A percentile compares a stretch with the other conserved stretches of the same genome.
phyloP scores from a whole-genome alignment of 1,140 invertebrate genomes.

The Phortica variegata region DNA sequence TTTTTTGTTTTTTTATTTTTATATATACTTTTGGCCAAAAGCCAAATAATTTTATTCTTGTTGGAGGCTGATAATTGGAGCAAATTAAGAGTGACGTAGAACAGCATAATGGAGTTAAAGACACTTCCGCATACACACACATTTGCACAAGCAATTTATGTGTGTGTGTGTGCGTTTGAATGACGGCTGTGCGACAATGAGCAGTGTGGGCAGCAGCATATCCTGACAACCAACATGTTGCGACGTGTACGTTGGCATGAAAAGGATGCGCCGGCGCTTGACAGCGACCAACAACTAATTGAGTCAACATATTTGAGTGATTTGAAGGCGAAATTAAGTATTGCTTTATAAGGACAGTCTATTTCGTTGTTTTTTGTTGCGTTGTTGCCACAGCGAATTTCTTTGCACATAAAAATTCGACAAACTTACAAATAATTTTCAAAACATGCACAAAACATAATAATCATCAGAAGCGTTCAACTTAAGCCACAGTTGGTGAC shows the following conservation, averaged over 20 bases:
- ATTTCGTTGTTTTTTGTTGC: too few species aligned
- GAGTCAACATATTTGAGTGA: too few species aligned
- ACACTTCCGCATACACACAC: constrained; percentile 30
- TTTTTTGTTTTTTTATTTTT: neutral
- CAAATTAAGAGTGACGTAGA: constrained; percentile 49
- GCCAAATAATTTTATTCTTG: too few species aligned
- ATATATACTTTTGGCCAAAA: too few species aligned
- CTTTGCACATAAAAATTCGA: constrained; percentile 7
- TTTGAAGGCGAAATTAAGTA: too few species aligned
- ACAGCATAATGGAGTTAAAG: constrained; percentile 49
- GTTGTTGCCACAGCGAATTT: neutral
- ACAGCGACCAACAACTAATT: neutral
- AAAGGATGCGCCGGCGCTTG: neutral
- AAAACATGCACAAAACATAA: neutral
- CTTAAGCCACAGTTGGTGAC: constrained; percentile 35
- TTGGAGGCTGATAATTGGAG: constrained; percentile 33
- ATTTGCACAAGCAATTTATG: neutral
- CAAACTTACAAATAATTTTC: neutral
- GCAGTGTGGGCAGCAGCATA: constrained; percentile 2
- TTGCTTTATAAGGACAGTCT: too few species aligned
- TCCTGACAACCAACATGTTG: neutral
- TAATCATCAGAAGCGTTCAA: constrained; percentile 8
- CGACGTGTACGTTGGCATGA: neutral
- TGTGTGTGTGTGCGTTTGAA: too few species aligned
- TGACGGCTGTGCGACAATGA: constrained; percentile 12